Percentiles rank a stretch among this genome's conserved stretches.
Conservation (phyloP, 2,113 vertebrate species). For the Hystrix cristata region DNA sequence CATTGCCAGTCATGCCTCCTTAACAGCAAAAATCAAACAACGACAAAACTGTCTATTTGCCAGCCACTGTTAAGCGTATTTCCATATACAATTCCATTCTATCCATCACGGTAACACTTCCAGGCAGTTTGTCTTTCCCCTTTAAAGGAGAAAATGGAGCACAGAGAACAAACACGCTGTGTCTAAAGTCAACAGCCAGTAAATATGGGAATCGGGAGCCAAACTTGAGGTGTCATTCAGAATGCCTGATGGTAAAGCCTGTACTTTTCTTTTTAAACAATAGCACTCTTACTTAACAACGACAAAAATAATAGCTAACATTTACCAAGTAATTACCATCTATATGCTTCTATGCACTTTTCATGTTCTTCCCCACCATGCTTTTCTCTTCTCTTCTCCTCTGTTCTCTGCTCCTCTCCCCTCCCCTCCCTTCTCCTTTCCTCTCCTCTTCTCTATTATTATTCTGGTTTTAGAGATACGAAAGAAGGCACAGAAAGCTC, state of each 20-base stretch:
- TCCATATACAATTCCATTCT: not conserved
- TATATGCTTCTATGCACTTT: not conserved
- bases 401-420: not conserved
- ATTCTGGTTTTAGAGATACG: not conserved
- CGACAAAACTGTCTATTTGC: not conserved
- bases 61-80: not conserved
- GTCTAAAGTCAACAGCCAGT: not conserved
- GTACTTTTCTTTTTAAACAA: not conserved
- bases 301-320: not conserved
- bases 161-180: not conserved
- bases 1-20: not conserved
- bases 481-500: not conserved
- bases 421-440: too few species aligned
- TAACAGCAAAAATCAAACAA: not conserved
- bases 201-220: not conserved
- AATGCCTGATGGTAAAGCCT: not conserved
- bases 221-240: not conserved
- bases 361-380: not conserved
- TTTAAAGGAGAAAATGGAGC: not conserved
- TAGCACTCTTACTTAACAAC: not conserved
- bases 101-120: not conserved
- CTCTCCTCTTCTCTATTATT: not conserved
- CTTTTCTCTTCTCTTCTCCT: not conserved
- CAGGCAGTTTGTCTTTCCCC: not conserved
- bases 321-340: not conserved